phyloP scores from a whole-genome alignment of 1,140 invertebrate genomes.

The Lucilia sericata region DNA sequence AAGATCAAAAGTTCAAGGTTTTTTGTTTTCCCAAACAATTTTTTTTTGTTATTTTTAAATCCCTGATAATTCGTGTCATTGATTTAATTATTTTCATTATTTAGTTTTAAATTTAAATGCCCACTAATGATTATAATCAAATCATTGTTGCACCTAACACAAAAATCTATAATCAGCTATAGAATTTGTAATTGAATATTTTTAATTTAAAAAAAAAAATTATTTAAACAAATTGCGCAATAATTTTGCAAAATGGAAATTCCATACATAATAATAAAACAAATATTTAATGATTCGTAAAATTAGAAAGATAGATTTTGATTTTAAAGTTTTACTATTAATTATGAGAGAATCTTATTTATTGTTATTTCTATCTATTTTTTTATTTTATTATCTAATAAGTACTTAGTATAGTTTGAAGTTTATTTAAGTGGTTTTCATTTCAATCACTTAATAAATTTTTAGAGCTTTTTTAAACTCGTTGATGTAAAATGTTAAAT shows the following conservation, averaged over 20 bases:
- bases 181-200: neutral
- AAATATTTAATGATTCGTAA: neutral
- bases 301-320: neutral
- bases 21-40: neutral
- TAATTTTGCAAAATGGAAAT: neutral
- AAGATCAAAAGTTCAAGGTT: neutral
- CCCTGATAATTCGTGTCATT: slow-evolving; percentile 2
- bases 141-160: neutral
- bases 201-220: neutral
- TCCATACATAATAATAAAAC: slow-evolving; percentile 12
- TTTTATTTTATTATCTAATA: neutral
- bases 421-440: neutral
- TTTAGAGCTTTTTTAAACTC: no score
- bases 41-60: neutral
- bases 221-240: neutral
- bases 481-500: no score
- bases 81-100: neutral
- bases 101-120: neutral
- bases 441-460: no score
- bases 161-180: neutral
- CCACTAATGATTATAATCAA: neutral
- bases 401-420: neutral
- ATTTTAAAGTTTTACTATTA: no score
- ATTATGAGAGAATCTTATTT: neutral
- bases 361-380: neutral